Evolutionary conservation across 1,140 invertebrate genomes (phyloP), one percentile per base, ranked within the genome.

Genomic region (Holcopasites calliopsidis): DNA sequence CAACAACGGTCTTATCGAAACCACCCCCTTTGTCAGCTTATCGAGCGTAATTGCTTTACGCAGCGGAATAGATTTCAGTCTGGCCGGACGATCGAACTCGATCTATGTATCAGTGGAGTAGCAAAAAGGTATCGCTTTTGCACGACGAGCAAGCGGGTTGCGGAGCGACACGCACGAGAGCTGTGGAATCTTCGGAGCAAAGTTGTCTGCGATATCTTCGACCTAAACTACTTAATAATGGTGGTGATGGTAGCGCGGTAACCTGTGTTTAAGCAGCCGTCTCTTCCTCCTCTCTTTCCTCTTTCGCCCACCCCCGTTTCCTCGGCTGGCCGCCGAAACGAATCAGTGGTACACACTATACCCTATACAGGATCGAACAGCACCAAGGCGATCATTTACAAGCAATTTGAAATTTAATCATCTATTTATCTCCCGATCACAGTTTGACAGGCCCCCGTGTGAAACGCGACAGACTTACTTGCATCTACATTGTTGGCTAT

Each of bases 191-290:
- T 74, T 77, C 77, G 58, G 44, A 60, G 73, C 66, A 31, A 80
- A 64, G 61, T 52, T 62, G 55, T 72, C 66, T 76, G 65, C 47
- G 38, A 69, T 40, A 35, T 47, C 55, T 77, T 74, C 60, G 38
- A 76, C 57, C 55, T 52, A 49, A 74, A 54, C 21, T 57, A 57
- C 60, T 62, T 81, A 82, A 77, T 82, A 69, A 52, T 71, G 31
- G 47, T 23, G 50, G 70, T 55, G 60, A 50, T 64, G 31, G 42
- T 11, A 10, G 47, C 47, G 35, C 4, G 4, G 40, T 49, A 79
- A 82, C 80, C 76, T 64, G 71, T 79, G 77, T 72, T 83, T 83
- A 83, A 66, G 44, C 50, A n/a, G n/a, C 16, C 49, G 38, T 55
- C 42, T 44, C n/a, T 35, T 23, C 49, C 65, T 50, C 40, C 6